A percentile compares a stretch with the other conserved stretches of the same genome.
phyloP scores from a whole-genome alignment of 2,888 invertebrate genomes.

The Serrognathus titanus region DNA sequence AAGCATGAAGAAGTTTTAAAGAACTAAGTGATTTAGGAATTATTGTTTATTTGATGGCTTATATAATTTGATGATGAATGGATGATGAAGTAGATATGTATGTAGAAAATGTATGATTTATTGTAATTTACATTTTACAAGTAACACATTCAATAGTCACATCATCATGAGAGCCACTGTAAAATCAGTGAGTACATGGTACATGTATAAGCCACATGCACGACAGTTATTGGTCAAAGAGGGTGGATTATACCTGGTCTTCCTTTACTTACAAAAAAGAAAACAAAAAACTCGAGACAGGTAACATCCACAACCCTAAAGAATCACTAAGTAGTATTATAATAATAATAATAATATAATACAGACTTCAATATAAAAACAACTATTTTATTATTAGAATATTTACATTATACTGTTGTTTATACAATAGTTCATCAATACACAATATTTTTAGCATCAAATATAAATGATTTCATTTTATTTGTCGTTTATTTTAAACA shows the following conservation, averaged over 20 bases:
- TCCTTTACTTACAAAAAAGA: conserved; percentile 28
- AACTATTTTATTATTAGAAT: conserved; percentile 39
- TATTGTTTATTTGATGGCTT: too few relatives aligned
- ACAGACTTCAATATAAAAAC: conserved; percentile 19
- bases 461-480: conserved; percentile 40
- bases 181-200: conserved; percentile 31
- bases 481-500: background rate
- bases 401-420: conserved; percentile 39
- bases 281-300: conserved; percentile 23
- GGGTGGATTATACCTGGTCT: conserved; percentile 33
- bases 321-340: background rate
- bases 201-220: conserved; percentile 42
- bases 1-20: conserved; percentile 74
- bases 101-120: conserved; percentile 35
- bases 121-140: conserved; percentile 38
- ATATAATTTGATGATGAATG: too few relatives aligned
- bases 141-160: conserved; percentile 35
- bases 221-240: conserved; percentile 42
- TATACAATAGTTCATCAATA: conserved; percentile 36
- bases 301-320: too few relatives aligned
- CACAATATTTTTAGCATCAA: conserved; percentile 44
- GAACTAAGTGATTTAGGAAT: too few relatives aligned
- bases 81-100: conserved; percentile 8
- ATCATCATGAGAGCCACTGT: conserved; percentile 31
- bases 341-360: background rate